Conservation (phyloP, 2,797 vertebrate genomes). For the Hylomyscus alleni region DNA sequence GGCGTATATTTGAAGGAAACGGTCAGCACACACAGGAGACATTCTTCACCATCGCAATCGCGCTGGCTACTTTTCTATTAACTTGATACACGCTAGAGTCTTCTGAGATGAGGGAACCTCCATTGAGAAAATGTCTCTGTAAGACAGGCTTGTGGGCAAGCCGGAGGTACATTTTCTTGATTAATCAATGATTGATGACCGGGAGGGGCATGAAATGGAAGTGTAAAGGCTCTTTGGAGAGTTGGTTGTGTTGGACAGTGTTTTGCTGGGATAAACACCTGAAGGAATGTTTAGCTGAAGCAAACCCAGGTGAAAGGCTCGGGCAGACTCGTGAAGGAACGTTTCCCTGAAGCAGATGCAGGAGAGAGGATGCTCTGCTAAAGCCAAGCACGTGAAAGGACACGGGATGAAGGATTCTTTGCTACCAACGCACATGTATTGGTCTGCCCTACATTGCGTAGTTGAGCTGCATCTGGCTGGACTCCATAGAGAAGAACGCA, state of each 20-base stretch:
- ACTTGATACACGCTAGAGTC: neutral
- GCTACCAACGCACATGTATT: neutral
- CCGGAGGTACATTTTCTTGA: neutral
- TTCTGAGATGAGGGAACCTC: neutral
- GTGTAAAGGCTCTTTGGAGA: neutral
- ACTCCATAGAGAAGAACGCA: neutral
- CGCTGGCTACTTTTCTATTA: neutral
- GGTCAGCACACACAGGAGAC: neutral
- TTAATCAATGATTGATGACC: neutral
- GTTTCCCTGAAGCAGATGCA: neutral
- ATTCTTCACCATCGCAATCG: neutral
- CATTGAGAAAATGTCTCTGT: neutral
- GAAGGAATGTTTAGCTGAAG: too few relatives aligned
- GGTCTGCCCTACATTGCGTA: neutral
- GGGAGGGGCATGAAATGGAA: neutral
- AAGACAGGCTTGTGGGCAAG: neutral
- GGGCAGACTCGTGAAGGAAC: too few relatives aligned
- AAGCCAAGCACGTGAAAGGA: neutral
- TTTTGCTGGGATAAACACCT: neutral
- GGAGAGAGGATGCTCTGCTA: neutral
- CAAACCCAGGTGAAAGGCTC: too few relatives aligned
- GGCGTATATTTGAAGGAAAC: neutral
- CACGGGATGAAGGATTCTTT: neutral
- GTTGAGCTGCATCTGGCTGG: neutral
- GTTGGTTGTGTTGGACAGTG: neutral